phyloP scores from a whole-genome alignment of 2,797 vertebrate species.

The Syngnathus rostellatus region DNA sequence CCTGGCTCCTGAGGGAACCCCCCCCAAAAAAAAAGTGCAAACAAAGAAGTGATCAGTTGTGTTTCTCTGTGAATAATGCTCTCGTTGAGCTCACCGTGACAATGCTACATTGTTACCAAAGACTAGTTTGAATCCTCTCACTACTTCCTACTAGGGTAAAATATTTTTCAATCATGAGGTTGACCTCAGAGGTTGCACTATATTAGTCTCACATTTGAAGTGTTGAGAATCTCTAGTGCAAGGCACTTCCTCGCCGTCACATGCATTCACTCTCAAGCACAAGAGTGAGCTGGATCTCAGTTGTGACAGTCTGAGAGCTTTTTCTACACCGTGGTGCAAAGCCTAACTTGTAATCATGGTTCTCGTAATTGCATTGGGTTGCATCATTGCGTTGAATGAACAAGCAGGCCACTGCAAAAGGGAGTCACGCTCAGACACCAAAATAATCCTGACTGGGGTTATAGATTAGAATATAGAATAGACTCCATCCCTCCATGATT shows the following conservation, averaged over 20 bases:
- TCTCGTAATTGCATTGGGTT: constrained; percentile 31
- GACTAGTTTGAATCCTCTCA: not conserved
- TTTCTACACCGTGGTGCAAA: constrained; percentile 17
- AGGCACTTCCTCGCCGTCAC: not conserved
- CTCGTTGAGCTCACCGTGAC: constrained; percentile 32
- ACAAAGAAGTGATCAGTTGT: constrained; percentile 38
- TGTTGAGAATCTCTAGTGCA: not conserved
- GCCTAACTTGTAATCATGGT: constrained; percentile 37
- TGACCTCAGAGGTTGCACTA: too few relatives aligned
- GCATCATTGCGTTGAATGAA: constrained; percentile 25
- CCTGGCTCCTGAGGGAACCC: constrained; percentile 72
- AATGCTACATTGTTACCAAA: too few relatives aligned
- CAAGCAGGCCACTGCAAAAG: constrained; percentile 17
- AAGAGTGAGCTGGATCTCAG: not conserved
- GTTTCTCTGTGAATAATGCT: constrained; percentile 31
- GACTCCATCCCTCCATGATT: too few relatives aligned
- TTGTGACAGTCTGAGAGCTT: constrained; percentile 10
- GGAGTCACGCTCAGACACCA: not conserved
- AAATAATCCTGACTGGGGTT: not conserved
- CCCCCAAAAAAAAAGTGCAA: constrained; percentile 11
- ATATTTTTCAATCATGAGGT: too few relatives aligned
- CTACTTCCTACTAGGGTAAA: too few relatives aligned
- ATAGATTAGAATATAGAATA: too few relatives aligned
- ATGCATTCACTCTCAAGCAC: not conserved
- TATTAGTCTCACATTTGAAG: too few relatives aligned